Evolutionary conservation across 2,888 invertebrate species (phyloP).

Genomic region (Harmothoe impar): DNA sequence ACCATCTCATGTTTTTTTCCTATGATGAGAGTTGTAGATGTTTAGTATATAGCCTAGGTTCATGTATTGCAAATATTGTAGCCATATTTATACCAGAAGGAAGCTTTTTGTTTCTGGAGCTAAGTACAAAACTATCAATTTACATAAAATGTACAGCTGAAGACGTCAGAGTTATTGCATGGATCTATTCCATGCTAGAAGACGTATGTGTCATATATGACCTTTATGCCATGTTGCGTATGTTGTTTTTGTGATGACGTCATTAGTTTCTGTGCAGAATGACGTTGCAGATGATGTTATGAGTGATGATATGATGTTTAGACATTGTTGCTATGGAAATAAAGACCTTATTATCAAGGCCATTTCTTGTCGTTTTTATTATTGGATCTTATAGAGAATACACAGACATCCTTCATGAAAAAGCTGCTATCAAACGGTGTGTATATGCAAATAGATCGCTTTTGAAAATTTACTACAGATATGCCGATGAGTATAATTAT

Average conservation of each 20-base stretch:
- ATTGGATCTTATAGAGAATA: no score
- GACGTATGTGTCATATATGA: constrained; percentile 7
- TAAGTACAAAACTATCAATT: not conserved
- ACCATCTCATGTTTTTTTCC: constrained; percentile 50
- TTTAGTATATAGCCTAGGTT: constrained; percentile 32
- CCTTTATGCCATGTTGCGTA: constrained; percentile 49
- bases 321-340: constrained; percentile 61
- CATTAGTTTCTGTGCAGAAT: constrained; percentile 57
- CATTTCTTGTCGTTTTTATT: not conserved
- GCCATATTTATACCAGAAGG: constrained; percentile 34
- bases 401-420: no score
- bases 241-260: constrained; percentile 60
- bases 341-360: constrained; percentile 41
- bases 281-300: constrained; percentile 59
- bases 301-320: constrained; percentile 61
- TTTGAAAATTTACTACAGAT: no score
- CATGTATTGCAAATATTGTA: constrained; percentile 34
- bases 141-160: constrained; percentile 48
- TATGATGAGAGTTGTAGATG: constrained; percentile 35
- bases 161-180: not conserved
- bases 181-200: not conserved
- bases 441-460: no score
- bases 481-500: no score
- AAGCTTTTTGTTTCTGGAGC: constrained; percentile 49
- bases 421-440: no score